Base-by-base conservation (phyloP, 2,888 invertebrate genomes). In the Aspidiotus rigidus region DNA sequence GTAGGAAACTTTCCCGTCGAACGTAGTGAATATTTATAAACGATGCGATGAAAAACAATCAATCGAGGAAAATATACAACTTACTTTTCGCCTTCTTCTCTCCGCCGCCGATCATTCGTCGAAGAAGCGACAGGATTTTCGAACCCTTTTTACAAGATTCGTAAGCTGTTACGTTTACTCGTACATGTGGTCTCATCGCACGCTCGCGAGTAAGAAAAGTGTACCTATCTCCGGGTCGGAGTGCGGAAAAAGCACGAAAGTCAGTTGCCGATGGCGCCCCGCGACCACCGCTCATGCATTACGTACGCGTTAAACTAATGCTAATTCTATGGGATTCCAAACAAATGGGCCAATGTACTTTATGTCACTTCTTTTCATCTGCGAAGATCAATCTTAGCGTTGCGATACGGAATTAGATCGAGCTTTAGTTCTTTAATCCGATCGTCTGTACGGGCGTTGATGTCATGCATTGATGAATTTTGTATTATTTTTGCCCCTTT, bases 1-100 rank as follows among this genome's bases (percentile, higher is more conserved):
- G 40, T 15, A 55, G 55, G 55, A 53, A 16, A 42, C 49, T 28
- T 56, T 56, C 62, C 62, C 62, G 49, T 28, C 69, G 61, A 69
- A 62, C 62, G 62, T 28, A 69, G 69, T 69, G 69, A 69, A 69
- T 69, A 69, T 69, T 69, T 69, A 69, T 69, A 69, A 62, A 69
- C 69, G 56, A 69, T 57, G 40, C 69, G 56, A 69, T 57, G 40
- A 41, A 28, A 66, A 66, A 66, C 57, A 66, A 42, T 64, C 57
- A 56, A 64, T 39, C 55, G 64, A 55, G 66, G 41, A 17, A 55
- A 17, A 28, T 28, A 28, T 28, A 28, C 28, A 28, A 28, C 28
- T 28, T 5, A 28, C 28, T 28, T 28, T 28, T 28, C 28, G 28
- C 28, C 28, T 28, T 1, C 28, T 5, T 5, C 28, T 28, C 28